phyloP scores from a whole-genome alignment of 2,797 vertebrate genomes.

The Syndactyla subalaris region DNA sequence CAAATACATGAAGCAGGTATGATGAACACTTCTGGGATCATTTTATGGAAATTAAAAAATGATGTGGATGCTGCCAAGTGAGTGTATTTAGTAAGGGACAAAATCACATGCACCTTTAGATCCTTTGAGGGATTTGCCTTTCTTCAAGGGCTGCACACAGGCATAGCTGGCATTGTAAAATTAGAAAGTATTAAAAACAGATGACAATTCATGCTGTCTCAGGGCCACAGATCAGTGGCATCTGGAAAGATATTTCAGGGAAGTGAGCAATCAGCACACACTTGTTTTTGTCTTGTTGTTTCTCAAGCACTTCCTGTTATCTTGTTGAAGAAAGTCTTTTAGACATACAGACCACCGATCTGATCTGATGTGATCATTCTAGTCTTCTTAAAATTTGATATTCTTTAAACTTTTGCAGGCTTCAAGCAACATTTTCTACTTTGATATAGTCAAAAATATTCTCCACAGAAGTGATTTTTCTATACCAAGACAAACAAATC shows the following conservation, averaged over 20 bases:
- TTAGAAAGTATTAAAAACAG: background rate
- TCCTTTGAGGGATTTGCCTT: background rate
- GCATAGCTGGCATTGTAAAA: background rate
- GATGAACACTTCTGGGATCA: fast-evolving
- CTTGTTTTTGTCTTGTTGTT: background rate
- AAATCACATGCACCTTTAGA: background rate
- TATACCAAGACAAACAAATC: background rate
- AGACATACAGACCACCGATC: background rate
- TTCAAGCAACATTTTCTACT: background rate
- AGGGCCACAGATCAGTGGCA: background rate
- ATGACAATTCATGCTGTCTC: background rate
- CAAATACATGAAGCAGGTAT: background rate
- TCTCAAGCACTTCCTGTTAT: background rate
- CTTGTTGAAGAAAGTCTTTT: background rate
- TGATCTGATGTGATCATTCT: background rate
- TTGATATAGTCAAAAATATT: background rate
- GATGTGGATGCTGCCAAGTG: background rate
- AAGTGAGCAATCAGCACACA: background rate
- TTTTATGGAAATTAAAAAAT: background rate
- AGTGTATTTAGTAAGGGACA: background rate
- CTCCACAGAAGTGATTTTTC: background rate
- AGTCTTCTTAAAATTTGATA: background rate
- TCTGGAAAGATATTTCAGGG: background rate
- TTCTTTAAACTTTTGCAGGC: background rate
- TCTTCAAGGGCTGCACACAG: background rate